Conservation (phyloP, 2,113 vertebrate genomes). For the Varanus komodoensis region DNA sequence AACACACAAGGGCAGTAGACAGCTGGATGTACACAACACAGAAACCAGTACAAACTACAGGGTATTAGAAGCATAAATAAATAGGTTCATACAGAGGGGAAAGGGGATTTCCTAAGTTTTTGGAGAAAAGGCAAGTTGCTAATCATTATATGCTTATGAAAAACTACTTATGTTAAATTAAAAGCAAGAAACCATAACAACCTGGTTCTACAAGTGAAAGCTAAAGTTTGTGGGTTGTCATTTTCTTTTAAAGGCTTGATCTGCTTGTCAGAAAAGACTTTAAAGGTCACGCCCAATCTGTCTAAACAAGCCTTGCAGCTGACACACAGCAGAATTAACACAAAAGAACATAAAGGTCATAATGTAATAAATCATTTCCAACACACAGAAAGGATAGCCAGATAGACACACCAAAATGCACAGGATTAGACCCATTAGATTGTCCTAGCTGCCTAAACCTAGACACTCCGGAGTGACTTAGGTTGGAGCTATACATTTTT, state of each 20-base stretch:
- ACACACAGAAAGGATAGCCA: conserved; percentile 23
- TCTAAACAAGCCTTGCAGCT: conserved; percentile 65
- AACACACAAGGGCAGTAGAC: neutral
- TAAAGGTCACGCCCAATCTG: conserved; percentile 51
- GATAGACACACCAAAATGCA: conserved; percentile 47
- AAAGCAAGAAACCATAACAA: neutral
- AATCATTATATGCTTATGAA: conserved; percentile 46
- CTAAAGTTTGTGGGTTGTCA: neutral
- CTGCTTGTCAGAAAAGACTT: conserved; percentile 18
- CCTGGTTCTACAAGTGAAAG: conserved; percentile 13
- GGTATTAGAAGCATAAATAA: neutral
- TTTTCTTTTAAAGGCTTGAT: neutral
- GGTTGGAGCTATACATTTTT: neutral
- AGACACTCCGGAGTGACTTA: neutral
- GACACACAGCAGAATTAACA: conserved; percentile 63
- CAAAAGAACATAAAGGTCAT: conserved; percentile 62
- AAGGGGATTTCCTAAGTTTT: conserved; percentile 1
- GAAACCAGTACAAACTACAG: neutral
- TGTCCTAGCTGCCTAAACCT: conserved; percentile 45
- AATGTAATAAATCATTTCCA: conserved; percentile 46
- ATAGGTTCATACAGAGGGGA: neutral
- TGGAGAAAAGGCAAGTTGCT: conserved; percentile 31
- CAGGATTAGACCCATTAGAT: conserved; percentile 54
- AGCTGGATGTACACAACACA: neutral
- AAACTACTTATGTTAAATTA: conserved; percentile 21